Evolutionary conservation across 2,113 vertebrate species (phyloP).

Genomic region (Gavialis gangeticus): DNA sequence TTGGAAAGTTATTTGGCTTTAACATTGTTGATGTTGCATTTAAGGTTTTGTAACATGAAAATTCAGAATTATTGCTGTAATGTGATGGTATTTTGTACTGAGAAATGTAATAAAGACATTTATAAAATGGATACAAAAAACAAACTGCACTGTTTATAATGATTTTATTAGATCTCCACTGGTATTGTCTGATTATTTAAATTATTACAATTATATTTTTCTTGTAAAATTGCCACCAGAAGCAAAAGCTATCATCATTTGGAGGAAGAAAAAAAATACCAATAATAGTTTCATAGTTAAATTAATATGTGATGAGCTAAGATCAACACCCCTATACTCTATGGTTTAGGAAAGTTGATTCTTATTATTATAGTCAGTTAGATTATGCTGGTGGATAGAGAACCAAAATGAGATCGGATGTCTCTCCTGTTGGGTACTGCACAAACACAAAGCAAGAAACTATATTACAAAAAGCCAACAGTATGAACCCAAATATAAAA

Average conservation of each 20-base stretch:
- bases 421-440: not conserved
- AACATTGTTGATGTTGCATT: not conserved
- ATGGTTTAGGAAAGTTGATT: too few species aligned
- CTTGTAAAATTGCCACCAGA: not conserved
- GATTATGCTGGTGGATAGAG: not conserved
- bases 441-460: not conserved
- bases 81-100: not conserved
- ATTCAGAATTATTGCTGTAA: not conserved
- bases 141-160: not conserved
- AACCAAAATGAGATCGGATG: not conserved
- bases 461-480: not conserved
- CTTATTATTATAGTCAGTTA: too few species aligned
- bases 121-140: not conserved
- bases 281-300: not conserved
- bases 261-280: not conserved
- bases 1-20: constrained; percentile 9
- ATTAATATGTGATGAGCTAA: not conserved
- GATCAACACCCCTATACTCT: not conserved
- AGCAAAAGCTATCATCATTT: not conserved
- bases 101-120: not conserved
- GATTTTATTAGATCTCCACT: not conserved
- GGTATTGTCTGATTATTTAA: not conserved
- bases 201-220: not conserved
- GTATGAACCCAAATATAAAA: not conserved
- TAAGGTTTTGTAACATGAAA: not conserved